A percentile compares a stretch with the other conserved stretches of the same genome.
Evolutionary conservation across 2,797 vertebrate species (phyloP).

Genomic region (Steatocranus sp.): DNA sequence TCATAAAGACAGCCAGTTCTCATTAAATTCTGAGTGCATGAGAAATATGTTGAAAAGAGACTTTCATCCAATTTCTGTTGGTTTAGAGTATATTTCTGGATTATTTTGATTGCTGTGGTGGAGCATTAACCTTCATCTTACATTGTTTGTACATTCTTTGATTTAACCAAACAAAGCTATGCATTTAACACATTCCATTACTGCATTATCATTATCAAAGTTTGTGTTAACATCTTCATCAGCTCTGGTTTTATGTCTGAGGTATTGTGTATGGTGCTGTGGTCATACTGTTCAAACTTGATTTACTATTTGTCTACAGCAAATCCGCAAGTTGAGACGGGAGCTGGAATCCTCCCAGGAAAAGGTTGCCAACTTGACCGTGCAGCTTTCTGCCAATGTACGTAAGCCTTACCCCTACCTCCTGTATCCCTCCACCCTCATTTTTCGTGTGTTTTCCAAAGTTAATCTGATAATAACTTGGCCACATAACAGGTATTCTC

Average conservation of each 20-base stretch:
- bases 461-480: neutral
- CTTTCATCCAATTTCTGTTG: neutral
- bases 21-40: slow-evolving; percentile 30
- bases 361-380: slow-evolving; percentile 92
- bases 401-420: slow-evolving; percentile 43
- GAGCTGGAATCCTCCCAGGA: slow-evolving; percentile 97
- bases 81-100: neutral
- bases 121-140: neutral
- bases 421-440: neutral
- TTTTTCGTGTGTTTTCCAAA: neutral
- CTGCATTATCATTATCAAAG: neutral
- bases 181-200: neutral
- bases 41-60: neutral
- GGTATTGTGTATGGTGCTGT: neutral
- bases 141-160: neutral
- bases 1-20: slow-evolving; percentile 6
- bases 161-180: neutral
- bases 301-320: slow-evolving; percentile 71
- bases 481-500: neutral
- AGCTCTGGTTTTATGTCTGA: neutral
- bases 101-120: neutral
- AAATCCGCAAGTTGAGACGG: slow-evolving; percentile 93
- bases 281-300: neutral
- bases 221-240: neutral
- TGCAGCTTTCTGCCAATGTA: slow-evolving; percentile 95